Conservation (phyloP, 2,113 vertebrate species). For the Scytalopus superciliaris region DNA sequence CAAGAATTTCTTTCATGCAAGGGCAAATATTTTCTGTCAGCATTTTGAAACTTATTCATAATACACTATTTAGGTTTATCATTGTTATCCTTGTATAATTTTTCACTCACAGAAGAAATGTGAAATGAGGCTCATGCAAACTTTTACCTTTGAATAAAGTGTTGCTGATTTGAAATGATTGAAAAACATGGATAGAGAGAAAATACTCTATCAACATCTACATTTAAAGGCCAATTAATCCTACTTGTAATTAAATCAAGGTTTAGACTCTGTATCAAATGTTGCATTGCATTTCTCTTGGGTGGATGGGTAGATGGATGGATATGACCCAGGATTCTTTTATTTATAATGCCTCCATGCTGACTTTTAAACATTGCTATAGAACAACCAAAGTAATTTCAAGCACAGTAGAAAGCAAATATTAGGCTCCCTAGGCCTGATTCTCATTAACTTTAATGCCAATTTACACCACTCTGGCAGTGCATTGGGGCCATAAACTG, state of each 20-base stretch:
- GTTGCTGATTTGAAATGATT: neutral
- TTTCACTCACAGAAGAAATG: neutral
- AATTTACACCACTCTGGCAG: slow-evolving; percentile 13
- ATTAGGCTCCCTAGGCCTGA: slow-evolving; percentile 25
- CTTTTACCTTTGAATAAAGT: neutral
- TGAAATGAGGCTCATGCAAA: neutral
- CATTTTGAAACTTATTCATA: neutral
- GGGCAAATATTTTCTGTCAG: slow-evolving; percentile 13
- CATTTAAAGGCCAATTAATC: neutral
- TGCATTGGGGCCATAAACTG: slow-evolving; percentile 6
- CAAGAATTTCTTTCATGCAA: neutral
- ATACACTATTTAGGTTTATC: neutral
- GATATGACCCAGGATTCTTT: neutral
- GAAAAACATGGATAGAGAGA: neutral
- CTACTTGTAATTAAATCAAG: neutral
- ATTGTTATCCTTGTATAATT: neutral
- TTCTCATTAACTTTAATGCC: slow-evolving; percentile 36
- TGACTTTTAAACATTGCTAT: slow-evolving; percentile 16
- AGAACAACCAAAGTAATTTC: neutral
- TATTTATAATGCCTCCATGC: neutral
- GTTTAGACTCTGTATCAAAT: neutral
- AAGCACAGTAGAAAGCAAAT: slow-evolving; percentile 17
- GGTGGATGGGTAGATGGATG: neutral
- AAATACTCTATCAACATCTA: neutral
- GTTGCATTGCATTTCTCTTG: neutral